phyloP scores from a whole-genome alignment of 2,888 invertebrate species.

The Asteroscopus sphinx region DNA sequence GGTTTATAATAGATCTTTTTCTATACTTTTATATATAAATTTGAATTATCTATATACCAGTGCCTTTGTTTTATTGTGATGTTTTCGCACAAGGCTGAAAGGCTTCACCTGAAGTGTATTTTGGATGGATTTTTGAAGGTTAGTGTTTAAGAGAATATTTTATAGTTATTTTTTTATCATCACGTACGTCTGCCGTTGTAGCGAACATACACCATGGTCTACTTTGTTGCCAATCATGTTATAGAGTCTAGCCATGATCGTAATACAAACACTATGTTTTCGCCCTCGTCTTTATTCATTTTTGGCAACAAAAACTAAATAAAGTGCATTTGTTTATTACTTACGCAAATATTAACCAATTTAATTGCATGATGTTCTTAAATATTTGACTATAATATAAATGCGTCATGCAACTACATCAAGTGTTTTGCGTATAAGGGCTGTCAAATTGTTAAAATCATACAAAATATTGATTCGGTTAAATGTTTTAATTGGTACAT shows the following conservation, averaged over 20 bases:
- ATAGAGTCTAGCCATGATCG: conserved; percentile 9
- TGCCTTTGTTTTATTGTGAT: conserved; percentile 65
- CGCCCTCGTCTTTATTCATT: conserved; percentile 1
- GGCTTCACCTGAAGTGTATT: conserved; percentile 63
- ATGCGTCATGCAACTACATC: not conserved
- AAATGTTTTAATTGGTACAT: conserved; percentile 79
- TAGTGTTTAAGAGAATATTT: conserved; percentile 62
- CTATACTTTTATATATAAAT: conserved; percentile 60
- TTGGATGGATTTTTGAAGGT: conserved; percentile 67
- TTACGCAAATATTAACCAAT: conserved; percentile 1
- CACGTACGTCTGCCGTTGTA: not conserved
- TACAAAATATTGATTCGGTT: conserved; percentile 74
- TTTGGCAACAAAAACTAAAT: conserved; percentile 13
- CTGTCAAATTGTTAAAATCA: conserved; percentile 65
- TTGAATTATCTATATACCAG: conserved; percentile 56
- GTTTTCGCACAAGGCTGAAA: conserved; percentile 53
- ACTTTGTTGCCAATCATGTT: conserved; percentile 20
- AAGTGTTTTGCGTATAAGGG: conserved; percentile 40
- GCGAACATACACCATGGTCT: conserved; percentile 18
- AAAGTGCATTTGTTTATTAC: conserved; percentile 21
- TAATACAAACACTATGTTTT: conserved; percentile 16
- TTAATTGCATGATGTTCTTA: conserved; percentile 7
- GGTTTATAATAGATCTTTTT: conserved; percentile 57
- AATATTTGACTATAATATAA: conserved; percentile 5
- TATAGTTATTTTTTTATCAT: conserved; percentile 46